phyloP scores from a whole-genome alignment of 2,797 vertebrate genomes.

The Lacerta bilineata region DNA sequence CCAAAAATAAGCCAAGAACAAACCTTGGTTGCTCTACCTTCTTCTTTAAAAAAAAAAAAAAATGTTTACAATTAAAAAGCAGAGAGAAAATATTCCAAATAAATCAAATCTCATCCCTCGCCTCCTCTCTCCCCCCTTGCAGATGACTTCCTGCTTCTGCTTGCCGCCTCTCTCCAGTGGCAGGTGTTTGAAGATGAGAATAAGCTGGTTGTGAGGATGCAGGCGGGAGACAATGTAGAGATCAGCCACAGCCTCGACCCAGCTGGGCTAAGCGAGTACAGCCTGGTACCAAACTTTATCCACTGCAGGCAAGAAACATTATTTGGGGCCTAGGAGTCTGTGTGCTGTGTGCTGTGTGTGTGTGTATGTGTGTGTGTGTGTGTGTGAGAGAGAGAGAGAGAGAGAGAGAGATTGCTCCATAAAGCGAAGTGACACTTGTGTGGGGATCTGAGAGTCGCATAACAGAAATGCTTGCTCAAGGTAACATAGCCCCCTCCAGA shows the following conservation, averaged over 20 bases:
- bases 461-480: neutral
- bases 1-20: no score
- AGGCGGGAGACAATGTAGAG: slow-evolving; percentile 82
- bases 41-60: neutral
- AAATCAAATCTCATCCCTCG: neutral
- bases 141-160: slow-evolving; percentile 85
- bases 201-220: slow-evolving; percentile 71
- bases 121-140: slow-evolving; percentile 19
- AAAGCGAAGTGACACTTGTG: neutral
- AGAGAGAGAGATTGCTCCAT: neutral
- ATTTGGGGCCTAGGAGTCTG: no score
- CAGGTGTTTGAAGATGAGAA: slow-evolving; percentile 85
- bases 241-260: slow-evolving; percentile 81
- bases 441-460: no score
- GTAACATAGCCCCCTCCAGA: neutral
- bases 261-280: slow-evolving; percentile 78
- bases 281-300: slow-evolving; percentile 80
- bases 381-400: neutral
- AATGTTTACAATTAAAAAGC: neutral
- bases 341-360: neutral
- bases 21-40: neutral
- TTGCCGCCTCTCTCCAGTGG: slow-evolving; percentile 85
- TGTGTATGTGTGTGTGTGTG: neutral
- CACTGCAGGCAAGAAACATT: slow-evolving; percentile 76
- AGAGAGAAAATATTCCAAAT: neutral